Conservation (phyloP, 2,113 vertebrate genomes). For the Clarias gariepinus region DNA sequence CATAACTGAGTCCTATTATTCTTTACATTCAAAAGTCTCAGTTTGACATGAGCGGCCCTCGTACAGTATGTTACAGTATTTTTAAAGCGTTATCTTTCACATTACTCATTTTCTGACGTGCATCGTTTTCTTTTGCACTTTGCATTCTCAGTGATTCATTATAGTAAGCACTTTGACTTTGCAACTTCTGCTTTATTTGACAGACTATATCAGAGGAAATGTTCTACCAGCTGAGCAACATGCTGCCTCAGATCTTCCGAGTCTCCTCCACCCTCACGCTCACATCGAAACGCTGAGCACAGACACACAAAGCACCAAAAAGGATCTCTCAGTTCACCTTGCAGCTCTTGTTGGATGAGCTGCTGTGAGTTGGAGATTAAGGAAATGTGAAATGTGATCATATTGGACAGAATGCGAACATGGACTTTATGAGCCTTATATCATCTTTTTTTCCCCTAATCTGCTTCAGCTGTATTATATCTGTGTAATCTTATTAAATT, state of each 20-base stretch:
- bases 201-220: constrained; percentile 98
- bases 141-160: neutral
- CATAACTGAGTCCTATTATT: no score
- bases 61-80: no score
- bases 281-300: constrained; percentile 77
- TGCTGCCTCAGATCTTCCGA: constrained; percentile 98
- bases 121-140: neutral
- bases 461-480: neutral
- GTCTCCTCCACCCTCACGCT: constrained; percentile 87
- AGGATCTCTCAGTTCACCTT: neutral
- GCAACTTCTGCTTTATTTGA: constrained; percentile 30
- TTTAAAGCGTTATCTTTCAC: no score
- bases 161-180: neutral
- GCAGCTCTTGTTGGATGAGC: neutral
- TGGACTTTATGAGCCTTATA: neutral
- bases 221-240: constrained; percentile 97
- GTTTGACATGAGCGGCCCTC: no score
- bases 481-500: neutral
- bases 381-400: neutral
- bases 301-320: neutral
- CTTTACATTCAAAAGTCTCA: no score
- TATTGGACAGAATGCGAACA: neutral
- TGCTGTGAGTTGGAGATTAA: neutral
- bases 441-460: neutral
- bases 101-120: neutral